Evolutionary conservation across 2,888 invertebrate genomes (phyloP), one percentile per base, ranked within the genome.

Genomic region (Creontiades dilutus): DNA sequence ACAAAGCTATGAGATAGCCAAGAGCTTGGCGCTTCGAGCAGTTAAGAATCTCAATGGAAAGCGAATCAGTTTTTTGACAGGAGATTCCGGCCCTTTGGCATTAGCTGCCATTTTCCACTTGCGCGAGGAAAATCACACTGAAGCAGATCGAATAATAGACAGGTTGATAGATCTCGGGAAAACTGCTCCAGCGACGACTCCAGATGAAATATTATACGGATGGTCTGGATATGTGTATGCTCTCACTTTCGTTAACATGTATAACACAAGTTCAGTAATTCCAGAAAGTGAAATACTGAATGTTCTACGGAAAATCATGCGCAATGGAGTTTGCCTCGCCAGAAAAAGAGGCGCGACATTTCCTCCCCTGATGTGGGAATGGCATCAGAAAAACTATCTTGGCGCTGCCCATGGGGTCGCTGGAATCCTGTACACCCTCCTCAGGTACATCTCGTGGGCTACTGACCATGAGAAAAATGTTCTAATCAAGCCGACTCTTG

Each of bases 331-430:
- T 93, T 93, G 93, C 61, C 94, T 95, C 92, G 94, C 97, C 0
- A 92, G 93, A 23, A 19, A 27, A 19, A 76, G 88, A 52, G 27
- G 57, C 0, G 57, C 75, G 19, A 37, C 87, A 5, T 28, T 23
- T 55, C 57, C 95, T 91, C 96, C 97, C 0, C 94, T 98, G 68
- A 95, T 97, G 95, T 98, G 96, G 94, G 94, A 96, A 92, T 98
- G 98, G 98, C 98, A 98, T 93, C 96, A 96, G 61, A 96, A 96
- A 93, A 94, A 96, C 92, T 98, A 98, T 93, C 94, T 97, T 85
- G 98, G 98, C 23, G 98, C 97, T 75, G 98, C 98, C 81, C 98
- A 98, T 94, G 98, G 98, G 27, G 93, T 97, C 91, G 95, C 96
- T 91, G 98, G 98, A 9, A 98, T 99, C 92, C 93, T 98, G 27